phyloP scores from a whole-genome alignment of 35 echinoderm and acorn worm species.

The Ophiothrix spiculata region DNA sequence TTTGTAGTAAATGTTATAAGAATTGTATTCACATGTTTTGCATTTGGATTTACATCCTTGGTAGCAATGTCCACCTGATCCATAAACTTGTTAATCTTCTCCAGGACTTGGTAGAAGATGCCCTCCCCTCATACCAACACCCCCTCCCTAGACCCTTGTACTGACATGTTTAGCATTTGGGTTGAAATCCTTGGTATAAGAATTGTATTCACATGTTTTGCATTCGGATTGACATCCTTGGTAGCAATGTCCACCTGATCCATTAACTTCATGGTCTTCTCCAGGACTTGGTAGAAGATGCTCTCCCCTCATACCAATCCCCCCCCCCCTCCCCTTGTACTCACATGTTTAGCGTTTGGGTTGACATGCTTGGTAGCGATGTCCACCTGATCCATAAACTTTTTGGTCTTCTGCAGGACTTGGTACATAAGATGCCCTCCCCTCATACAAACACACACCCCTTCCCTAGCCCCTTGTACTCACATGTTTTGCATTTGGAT shows the following conservation, averaged over 20 bases:
- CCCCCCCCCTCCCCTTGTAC: no score
- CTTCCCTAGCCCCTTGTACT: no score
- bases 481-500: constrained; percentile 39
- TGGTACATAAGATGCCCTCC: no score
- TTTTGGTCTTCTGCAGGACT: constrained; percentile 84
- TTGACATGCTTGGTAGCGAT: constrained; percentile 38
- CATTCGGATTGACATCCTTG: not conserved
- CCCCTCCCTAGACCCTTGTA: no score
- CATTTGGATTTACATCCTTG: not conserved
- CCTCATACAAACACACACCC: no score
- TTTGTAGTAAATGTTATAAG: no score
- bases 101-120: constrained; percentile 74
- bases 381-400: constrained; percentile 71
- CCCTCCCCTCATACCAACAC: no score
- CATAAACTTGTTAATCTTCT: constrained; percentile 84
- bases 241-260: constrained; percentile 67
- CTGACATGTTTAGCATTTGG: constrained; percentile 37
- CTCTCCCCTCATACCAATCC: no score
- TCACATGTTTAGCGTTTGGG: constrained; percentile 35
- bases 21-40: constrained; percentile 47
- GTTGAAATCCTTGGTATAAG: constrained; percentile 20
- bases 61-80: constrained; percentile 67
- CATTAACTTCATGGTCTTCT: constrained; percentile 85
- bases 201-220: constrained; percentile 47
- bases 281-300: constrained; percentile 74